Base-by-base conservation (phyloP, 2,888 invertebrate species). In the Drosophila borealis region DNA sequence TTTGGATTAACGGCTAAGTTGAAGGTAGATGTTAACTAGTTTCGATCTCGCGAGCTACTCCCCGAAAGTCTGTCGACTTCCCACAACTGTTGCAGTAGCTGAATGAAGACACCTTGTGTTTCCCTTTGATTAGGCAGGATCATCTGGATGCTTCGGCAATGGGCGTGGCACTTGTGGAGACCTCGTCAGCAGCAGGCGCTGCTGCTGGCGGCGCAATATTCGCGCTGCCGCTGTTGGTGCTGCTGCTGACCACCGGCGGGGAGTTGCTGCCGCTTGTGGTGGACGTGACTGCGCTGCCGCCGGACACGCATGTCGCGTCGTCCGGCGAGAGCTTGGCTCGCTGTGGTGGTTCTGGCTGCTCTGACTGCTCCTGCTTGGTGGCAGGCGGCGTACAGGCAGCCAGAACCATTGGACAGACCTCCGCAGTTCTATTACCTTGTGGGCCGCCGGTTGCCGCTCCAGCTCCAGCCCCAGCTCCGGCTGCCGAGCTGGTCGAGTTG, bases 191-290 rank as follows among this genome's bases (percentile, higher is more conserved):
- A 21, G 71, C 48, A 33, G 67, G 42, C 1, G 50, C 19, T 9
- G 14, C 14, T 9, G 36, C 34, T 19, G 63, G 11, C 1, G 37
- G 17, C 10, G 25, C 34, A 25, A 11, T n/a, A 42, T 73, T 76
- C 39, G 75, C 75, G 34, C 66, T 57, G 34, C 78, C 75, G 54
- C 78, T 68, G 75, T 82, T 91, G 70, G 91, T 91, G 84, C 92
- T 91, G 82, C 91, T 91, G 74, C 92, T 91, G 63, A 91, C 92
- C 72, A 91, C 90, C n/a, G 91, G 91, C 37, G 92, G 92, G 19
- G 92, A 88, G 42, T 81, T 89, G 70, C 78, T 87, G 63, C 91
- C 91, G 70, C 92, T 90, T 21, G 91, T 91, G 39, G 91, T 91
- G 44, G 91, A 91, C 8, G 91, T 91, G 29, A 92, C 91, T 37